A percentile compares a stretch with the other conserved stretches of the same genome.
Evolutionary conservation across 2,797 vertebrate genomes (phyloP).

Genomic region (Danio aesculapii): DNA sequence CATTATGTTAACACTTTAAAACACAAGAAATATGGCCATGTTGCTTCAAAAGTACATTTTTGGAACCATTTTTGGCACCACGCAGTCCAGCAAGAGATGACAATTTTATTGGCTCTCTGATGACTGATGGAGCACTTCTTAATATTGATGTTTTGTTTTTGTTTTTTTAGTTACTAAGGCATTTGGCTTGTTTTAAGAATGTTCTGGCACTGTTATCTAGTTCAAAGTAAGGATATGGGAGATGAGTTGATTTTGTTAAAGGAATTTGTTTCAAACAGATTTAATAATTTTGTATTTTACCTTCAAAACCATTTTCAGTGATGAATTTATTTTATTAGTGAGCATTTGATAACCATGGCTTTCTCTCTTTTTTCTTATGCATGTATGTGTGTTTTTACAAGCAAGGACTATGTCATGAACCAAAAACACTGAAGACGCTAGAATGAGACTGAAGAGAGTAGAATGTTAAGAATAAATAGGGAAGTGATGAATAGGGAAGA

Average conservation of each 20-base stretch:
- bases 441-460: too few relatives aligned
- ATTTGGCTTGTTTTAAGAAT: conserved; percentile 41
- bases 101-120: conserved; percentile 20
- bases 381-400: too few relatives aligned
- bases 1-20: conserved; percentile 21
- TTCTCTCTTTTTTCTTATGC: background rate
- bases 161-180: conserved; percentile 30
- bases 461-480: too few relatives aligned
- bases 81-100: conserved; percentile 4
- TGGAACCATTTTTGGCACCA: conserved; percentile 15
- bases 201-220: conserved; percentile 32
- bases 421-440: too few relatives aligned
- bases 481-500: too few relatives aligned
- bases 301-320: conserved; percentile 32
- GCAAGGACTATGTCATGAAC: too few relatives aligned
- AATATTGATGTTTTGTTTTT: conserved; percentile 31
- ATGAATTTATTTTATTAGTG: background rate
- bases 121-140: conserved; percentile 32
- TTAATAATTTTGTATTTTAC: conserved; percentile 37
- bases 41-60: conserved; percentile 14
- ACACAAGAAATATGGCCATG: conserved; percentile 16
- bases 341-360: conserved; percentile 15
- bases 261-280: conserved; percentile 35
- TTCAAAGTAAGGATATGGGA: conserved; percentile 40
- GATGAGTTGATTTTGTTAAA: conserved; percentile 42